Evolutionary conservation across 2,113 vertebrate genomes (phyloP).

Genomic region (Salminus brasiliensis): DNA sequence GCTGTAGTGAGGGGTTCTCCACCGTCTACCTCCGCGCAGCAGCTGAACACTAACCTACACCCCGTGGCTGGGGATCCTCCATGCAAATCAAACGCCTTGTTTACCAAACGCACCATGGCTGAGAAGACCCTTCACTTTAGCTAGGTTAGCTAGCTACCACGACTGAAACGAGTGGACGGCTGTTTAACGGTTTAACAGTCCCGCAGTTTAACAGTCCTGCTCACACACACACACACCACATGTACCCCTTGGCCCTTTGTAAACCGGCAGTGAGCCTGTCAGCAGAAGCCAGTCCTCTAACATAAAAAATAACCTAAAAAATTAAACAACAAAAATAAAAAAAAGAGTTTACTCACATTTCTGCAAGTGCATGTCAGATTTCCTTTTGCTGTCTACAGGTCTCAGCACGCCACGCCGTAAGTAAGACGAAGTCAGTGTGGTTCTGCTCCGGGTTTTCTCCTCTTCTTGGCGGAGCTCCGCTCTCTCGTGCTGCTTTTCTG

Average conservation of each 20-base stretch:
- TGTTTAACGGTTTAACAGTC: no score
- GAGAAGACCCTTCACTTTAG: no score
- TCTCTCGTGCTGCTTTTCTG: background rate
- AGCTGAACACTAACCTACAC: background rate
- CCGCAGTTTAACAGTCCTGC: no score
- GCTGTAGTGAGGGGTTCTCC: background rate
- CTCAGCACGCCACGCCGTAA: conserved; percentile 32
- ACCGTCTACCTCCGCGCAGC: background rate
- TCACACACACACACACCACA: no score
- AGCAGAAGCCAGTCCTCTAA: no score
- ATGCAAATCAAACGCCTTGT: background rate
- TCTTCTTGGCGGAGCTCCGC: background rate
- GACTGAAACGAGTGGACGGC: no score
- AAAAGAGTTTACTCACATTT: conserved; percentile 30
- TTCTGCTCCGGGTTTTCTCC: background rate
- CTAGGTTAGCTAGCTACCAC: no score
- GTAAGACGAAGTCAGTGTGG: background rate
- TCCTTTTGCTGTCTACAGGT: conserved; percentile 32
- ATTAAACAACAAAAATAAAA: background rate
- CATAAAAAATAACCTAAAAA: background rate
- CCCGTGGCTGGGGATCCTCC: background rate
- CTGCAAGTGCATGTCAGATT: conserved; percentile 47
- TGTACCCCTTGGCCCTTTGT: no score
- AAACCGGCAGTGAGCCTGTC: no score
- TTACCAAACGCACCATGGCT: background rate